phyloP scores from a whole-genome alignment of 2,113 vertebrate genomes.

The Brienomyrus brachyistius region DNA sequence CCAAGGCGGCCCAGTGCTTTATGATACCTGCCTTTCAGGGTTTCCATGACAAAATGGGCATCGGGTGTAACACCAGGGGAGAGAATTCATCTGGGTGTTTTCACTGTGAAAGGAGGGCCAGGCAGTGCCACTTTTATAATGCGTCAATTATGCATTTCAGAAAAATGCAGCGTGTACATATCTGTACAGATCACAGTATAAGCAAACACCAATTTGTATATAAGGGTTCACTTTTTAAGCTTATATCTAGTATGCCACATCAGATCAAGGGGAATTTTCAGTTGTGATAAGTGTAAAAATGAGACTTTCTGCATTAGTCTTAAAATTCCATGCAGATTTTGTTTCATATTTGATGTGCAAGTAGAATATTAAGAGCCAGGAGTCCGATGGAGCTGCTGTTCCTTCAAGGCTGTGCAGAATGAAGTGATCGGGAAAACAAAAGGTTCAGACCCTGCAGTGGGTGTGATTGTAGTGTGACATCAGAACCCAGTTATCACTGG shows the following conservation, averaged over 20 bases:
- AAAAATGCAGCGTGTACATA: constrained; percentile 36
- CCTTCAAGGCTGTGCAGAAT: background rate
- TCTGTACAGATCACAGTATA: constrained; percentile 37
- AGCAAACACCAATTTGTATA: constrained; percentile 20
- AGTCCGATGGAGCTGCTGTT: background rate
- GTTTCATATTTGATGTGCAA: background rate
- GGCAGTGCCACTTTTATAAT: constrained; percentile 8
- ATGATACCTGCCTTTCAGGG: background rate
- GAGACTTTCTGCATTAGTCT: constrained; percentile 26
- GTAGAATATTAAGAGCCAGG: constrained; percentile 1
- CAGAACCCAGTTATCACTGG: background rate
- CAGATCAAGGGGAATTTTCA: background rate
- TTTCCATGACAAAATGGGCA: background rate
- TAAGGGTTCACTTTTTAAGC: constrained; percentile 10
- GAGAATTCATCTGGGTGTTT: background rate
- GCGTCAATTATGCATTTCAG: constrained; percentile 16
- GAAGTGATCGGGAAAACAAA: background rate
- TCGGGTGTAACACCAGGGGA: background rate
- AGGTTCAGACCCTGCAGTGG: background rate
- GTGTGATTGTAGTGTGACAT: background rate
- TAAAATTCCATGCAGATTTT: constrained; percentile 39
- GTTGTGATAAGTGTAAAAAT: constrained; percentile 36
- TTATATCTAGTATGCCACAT: constrained; percentile 17
- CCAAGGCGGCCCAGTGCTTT: background rate
- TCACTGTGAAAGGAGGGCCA: constrained; percentile 20